Percentiles rank a stretch among this genome's conserved stretches.
Evolutionary conservation across 1,140 invertebrate genomes (phyloP).

Genomic region (Campoletis sonorensis): DNA sequence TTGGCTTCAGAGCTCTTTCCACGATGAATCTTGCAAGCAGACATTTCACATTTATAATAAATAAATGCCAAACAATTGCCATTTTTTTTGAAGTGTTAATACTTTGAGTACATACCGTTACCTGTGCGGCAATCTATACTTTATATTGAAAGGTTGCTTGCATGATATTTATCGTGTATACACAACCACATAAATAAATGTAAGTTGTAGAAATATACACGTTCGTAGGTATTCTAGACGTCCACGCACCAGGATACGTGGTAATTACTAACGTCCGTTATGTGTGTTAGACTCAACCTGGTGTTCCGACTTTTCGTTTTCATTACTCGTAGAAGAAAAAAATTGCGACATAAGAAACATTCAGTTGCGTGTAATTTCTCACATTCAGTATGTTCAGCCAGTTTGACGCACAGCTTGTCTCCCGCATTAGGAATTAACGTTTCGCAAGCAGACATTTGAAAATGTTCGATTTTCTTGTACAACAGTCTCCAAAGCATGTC

Average conservation of each 20-base stretch:
- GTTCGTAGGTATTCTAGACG: background rate
- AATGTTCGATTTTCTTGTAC: too few species aligned
- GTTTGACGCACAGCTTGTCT: too few species aligned
- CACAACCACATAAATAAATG: background rate
- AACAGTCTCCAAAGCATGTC: too few species aligned
- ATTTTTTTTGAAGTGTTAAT: background rate
- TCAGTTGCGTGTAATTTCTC: background rate
- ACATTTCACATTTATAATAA: background rate
- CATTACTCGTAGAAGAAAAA: conserved; percentile 10
- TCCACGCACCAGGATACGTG: conserved; percentile 23
- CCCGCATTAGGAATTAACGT: too few species aligned
- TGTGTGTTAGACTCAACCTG: conserved; percentile 42
- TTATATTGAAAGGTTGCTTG: background rate
- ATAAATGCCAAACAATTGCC: background rate
- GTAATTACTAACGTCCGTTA: conserved; percentile 49
- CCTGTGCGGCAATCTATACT: background rate
- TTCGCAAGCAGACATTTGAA: too few species aligned
- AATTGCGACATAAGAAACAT: background rate
- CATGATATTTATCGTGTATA: background rate
- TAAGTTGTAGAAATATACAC: background rate
- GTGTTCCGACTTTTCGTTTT: conserved; percentile 37
- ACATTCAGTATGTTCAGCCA: too few species aligned
- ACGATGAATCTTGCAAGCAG: background rate
- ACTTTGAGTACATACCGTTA: background rate
- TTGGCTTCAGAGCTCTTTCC: background rate